These are phyloP conservation scores for Mercenaria mercenaria DNA, from an alignment of 1,140 invertebrate genomes.

Conservation along the genomic window DNA sequence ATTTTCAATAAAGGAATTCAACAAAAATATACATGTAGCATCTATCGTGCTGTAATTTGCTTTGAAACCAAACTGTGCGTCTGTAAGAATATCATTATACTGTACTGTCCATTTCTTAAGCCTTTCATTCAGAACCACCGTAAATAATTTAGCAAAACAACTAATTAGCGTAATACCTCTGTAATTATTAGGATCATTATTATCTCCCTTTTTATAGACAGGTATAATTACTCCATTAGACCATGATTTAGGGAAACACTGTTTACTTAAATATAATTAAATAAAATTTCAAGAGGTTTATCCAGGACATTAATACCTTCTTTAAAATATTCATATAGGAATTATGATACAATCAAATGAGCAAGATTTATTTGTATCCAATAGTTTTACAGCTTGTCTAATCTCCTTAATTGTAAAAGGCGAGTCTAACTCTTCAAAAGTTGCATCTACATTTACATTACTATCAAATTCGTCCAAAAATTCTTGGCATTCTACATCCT, in stretches of 20 bases:
- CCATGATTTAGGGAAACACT: not conserved
- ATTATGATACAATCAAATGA: too few relatives aligned
- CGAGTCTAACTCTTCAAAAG: not conserved
- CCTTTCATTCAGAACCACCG: constrained; percentile 31
- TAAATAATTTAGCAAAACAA: constrained; percentile 39
- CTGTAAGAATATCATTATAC: constrained; percentile 20
- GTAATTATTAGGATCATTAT: constrained; percentile 1
- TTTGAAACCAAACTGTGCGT: constrained; percentile 47
- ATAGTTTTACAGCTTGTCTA: not conserved
- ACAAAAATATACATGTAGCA: constrained; percentile 43
- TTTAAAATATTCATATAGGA: not conserved
- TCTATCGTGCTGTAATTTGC: constrained; percentile 9
- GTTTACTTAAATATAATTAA: not conserved
- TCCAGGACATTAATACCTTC: not conserved
- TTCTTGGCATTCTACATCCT: not conserved
- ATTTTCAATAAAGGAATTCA: constrained; percentile 42
- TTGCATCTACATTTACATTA: not conserved
- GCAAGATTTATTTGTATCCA: not conserved
- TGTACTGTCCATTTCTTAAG: not conserved
- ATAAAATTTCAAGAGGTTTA: constrained; percentile 22
- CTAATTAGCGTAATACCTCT: constrained; percentile 39
- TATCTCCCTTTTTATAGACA: not conserved
- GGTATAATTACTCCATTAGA: not conserved
- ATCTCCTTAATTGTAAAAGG: not conserved
- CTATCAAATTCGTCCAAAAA: not conserved